phyloP scores from a whole-genome alignment of 1,140 invertebrate genomes.

The Cepaea nemoralis region DNA sequence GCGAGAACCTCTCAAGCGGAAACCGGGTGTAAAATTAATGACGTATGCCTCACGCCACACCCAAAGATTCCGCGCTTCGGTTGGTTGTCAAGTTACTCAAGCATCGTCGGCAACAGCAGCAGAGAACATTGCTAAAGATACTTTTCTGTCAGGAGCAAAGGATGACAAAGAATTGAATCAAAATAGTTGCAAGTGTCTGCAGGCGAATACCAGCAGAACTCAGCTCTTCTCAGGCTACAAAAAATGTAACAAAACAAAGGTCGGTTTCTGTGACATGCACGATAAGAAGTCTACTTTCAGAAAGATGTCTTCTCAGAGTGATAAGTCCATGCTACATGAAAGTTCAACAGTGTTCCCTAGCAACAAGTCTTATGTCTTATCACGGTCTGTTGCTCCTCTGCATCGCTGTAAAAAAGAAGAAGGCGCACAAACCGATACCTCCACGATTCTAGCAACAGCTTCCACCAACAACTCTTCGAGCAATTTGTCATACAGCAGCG shows the following conservation, averaged over 20 bases:
- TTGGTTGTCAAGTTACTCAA: no score
- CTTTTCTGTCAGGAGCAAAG: neutral
- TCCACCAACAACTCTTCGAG: conserved; percentile 28
- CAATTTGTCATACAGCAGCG: conserved; percentile 8
- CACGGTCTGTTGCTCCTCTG: neutral
- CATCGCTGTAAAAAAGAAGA: neutral
- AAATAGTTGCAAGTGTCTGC: neutral
- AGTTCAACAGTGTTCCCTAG: neutral
- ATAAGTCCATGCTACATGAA: neutral
- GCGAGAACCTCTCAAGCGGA: neutral
- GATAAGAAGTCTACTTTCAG: neutral
- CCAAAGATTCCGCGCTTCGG: no score
- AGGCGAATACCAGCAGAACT: no score
- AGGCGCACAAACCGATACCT: neutral
- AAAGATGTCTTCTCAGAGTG: neutral
- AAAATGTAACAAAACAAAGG: neutral
- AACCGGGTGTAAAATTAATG: neutral
- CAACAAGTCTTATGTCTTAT: neutral
- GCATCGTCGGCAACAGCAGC: neutral
- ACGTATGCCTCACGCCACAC: neutral
- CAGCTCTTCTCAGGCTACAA: neutral
- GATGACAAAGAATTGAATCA: neutral
- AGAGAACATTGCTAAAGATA: neutral
- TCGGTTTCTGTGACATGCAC: neutral
- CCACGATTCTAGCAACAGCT: neutral